Conservation (phyloP, 2,888 invertebrate species). For the Dryocosmus kuriphilus region DNA sequence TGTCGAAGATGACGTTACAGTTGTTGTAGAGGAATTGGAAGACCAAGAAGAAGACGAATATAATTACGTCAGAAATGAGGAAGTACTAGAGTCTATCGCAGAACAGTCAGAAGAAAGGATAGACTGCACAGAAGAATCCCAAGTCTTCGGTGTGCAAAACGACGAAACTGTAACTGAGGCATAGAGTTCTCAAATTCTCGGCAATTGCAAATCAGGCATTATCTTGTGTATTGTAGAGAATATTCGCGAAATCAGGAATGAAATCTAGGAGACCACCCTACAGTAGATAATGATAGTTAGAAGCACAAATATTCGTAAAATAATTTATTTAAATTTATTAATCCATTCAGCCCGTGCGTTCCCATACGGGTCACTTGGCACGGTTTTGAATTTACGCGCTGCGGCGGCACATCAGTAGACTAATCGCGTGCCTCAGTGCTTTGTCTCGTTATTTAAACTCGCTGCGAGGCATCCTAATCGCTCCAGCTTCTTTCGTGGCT, state of each 20-base stretch:
- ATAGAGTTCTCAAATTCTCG: background rate
- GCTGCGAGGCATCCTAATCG: no score
- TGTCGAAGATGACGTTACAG: slow-evolving; percentile 1
- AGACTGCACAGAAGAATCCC: slow-evolving; percentile 49
- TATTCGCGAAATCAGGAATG: background rate
- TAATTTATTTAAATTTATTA: no score
- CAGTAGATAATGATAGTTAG: no score
- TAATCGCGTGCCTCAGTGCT: no score
- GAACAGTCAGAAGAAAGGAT: slow-evolving; percentile 62
- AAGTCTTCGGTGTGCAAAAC: slow-evolving; percentile 20
- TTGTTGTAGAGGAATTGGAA: slow-evolving; percentile 49
- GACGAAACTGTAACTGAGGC: background rate
- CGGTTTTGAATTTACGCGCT: no score
- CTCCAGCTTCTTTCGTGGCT: no score
- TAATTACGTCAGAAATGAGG: slow-evolving; percentile 54
- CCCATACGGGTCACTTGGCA: no score
- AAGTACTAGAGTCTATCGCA: slow-evolving; percentile 58
- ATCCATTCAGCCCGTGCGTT: no score
- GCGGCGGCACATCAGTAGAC: no score
- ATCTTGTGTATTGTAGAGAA: background rate
- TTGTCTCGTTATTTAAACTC: no score
- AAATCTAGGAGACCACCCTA: no score
- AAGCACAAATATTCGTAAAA: no score
- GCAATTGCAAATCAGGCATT: background rate
- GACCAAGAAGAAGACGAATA: slow-evolving; percentile 51